Evolutionary conservation across 1,140 invertebrate genomes (phyloP), one percentile per base, ranked within the genome.

Genomic region (Ptiloglossa arizonensis): DNA sequence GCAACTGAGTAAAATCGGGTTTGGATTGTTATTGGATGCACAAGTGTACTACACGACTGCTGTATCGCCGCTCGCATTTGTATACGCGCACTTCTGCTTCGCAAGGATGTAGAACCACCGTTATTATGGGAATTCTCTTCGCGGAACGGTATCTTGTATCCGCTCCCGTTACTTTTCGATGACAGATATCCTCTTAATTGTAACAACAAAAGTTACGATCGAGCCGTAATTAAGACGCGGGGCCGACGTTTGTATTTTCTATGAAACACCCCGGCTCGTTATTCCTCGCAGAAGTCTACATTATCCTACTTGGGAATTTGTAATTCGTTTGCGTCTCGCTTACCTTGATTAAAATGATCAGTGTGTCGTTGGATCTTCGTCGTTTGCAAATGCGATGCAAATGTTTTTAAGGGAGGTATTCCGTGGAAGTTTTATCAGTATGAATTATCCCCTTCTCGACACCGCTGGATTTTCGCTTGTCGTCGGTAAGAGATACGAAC

Each of bases 11-110:
- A 81, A 78, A 81, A 81, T 78, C 79, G 35, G 59, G 50, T 78
- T 81, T 59, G 46, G 62, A 81, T 81, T 79, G 79, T 81, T 81
- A 81, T 81, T 81, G 79, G 79, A 81, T 72, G 77, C 79, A 72
- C 79, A 59, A 70, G 75, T 79, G 68, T 78, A 72, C 62, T 54
- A 67, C 52, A 78, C 60, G 50, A 62, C 62, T 79, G 22, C 57
- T 29, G 44, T 57, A 50, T 60, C 27, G 56, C 32, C 11, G 19
- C 27, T 44, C 5, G 15, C 17, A 19, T 13, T 38, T 77, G 41
- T 77, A 44, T 44, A 29, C 24, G 59, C 27, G n/a, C 57, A 44
- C 32, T 44, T 72, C 11, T 46, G 38, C 5, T 19, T 19, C 9
- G 15, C 13, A 22, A 19, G 15, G 27, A 29, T 54, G 38, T 62